phyloP scores from a whole-genome alignment of 2,113 vertebrate genomes.

The Pristiophorus japonicus region DNA sequence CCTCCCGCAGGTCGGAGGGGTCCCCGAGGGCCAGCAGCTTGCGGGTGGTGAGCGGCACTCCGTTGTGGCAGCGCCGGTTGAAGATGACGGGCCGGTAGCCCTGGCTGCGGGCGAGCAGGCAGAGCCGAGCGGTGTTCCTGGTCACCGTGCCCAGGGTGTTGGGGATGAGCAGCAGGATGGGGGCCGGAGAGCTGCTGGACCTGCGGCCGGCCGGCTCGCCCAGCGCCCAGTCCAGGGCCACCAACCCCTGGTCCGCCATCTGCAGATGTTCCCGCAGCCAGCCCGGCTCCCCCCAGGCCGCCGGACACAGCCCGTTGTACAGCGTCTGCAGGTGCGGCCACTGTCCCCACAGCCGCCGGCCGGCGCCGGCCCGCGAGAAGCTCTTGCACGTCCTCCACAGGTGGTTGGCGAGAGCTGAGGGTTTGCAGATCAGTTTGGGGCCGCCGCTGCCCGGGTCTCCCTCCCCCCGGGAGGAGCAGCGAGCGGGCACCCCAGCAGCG shows the following conservation, averaged over 20 bases:
- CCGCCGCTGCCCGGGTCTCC: not conserved
- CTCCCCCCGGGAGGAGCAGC: not conserved
- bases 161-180: slow-evolving; percentile 70
- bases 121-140: slow-evolving; percentile 59
- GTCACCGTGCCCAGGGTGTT: slow-evolving; percentile 66
- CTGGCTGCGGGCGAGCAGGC: slow-evolving; percentile 56
- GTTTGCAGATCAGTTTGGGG: slow-evolving; percentile 51
- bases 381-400: slow-evolving; percentile 53
- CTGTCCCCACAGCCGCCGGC: slow-evolving; percentile 48
- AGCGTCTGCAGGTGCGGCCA: slow-evolving; percentile 65
- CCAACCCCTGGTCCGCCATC: slow-evolving; percentile 61
- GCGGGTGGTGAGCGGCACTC: slow-evolving; percentile 60
- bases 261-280: slow-evolving; percentile 65
- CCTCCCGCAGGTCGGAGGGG: slow-evolving; percentile 71
- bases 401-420: slow-evolving; percentile 62
- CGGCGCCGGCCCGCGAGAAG: slow-evolving; percentile 44
- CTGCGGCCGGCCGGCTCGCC: slow-evolving; percentile 40
- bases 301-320: slow-evolving; percentile 48
- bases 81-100: slow-evolving; percentile 72
- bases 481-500: too few relatives aligned
- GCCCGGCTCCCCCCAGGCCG: slow-evolving; percentile 42
- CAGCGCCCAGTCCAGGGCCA: slow-evolving; percentile 73
- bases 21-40: slow-evolving; percentile 68
- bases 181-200: slow-evolving; percentile 42
- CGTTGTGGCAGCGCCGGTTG: slow-evolving; percentile 62